Evolutionary conservation across 2,113 vertebrate genomes (phyloP).

Genomic region (human): GRCh38 chr1:203131501-203132000

Average conservation of each 20-base stretch:
- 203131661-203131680: background rate
- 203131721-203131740: background rate
- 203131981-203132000: background rate
- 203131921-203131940: background rate
- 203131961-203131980: background rate
- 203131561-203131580: background rate
- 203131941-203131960: background rate
- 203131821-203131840: background rate
- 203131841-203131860: background rate
- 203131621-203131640: accelerated
- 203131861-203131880: background rate
- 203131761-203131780: background rate
- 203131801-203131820: background rate
- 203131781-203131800: background rate
- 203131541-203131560: background rate
- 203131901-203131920: background rate
- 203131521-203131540: background rate
- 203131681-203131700: background rate
- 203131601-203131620: background rate
- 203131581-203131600: background rate
- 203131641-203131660: background rate
- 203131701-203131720: background rate
- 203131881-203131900: background rate
- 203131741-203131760: background rate
- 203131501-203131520: background rate